Base-by-base conservation (phyloP, 2,888 invertebrate species). In the Drosophila anomalata region DNA sequence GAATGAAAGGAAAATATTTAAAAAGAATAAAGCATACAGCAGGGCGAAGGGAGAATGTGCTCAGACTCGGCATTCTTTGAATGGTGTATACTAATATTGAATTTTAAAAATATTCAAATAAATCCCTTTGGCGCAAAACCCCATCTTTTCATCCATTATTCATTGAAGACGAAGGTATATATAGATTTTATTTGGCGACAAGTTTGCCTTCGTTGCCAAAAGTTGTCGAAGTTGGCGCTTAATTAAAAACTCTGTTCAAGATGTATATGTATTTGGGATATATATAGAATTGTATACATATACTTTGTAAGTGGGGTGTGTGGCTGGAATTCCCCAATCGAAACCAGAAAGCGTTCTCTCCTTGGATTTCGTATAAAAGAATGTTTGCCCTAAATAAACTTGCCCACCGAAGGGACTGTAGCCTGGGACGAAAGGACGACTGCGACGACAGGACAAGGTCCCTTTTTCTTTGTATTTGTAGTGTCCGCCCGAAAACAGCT, bases 351-450 rank as follows among this genome's bases (percentile, higher is more conserved):
- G 3, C 42, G 20, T 22, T 47, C 36, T 62, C 72, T 57, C 73
- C 20, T 41, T 52, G 63, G 83, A 71, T 59, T 69, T 63, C 17
- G 58, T 70, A 52, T 75, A 62, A 73, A 80, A 67, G 70, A 78
- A 20, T 20, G 75, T 76, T 68, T 39, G 56, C 41, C 75, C 80
- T 73, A 83, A 83, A 78, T 72, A 75, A 83, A 83, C 80, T 80
- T 69, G 70, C 63, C 33, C 71, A 60, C 62, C 71, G 47, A 51
- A 36, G 78, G 78, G 79, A 54, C 44, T 41, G 39, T 12, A 33
- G 12, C 14, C 14, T 14, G 14, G 14, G 14, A 14, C 22, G 12
- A 9, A 0, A 12, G 33, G 26, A 11, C 5, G 9, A 29, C 7
- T 1, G 29, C 29, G 29, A 9, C 29, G 29, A 9, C 29, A 7